Conservation (phyloP, 2,113 vertebrate genomes). For the Nothocercus nigrocapillus region DNA sequence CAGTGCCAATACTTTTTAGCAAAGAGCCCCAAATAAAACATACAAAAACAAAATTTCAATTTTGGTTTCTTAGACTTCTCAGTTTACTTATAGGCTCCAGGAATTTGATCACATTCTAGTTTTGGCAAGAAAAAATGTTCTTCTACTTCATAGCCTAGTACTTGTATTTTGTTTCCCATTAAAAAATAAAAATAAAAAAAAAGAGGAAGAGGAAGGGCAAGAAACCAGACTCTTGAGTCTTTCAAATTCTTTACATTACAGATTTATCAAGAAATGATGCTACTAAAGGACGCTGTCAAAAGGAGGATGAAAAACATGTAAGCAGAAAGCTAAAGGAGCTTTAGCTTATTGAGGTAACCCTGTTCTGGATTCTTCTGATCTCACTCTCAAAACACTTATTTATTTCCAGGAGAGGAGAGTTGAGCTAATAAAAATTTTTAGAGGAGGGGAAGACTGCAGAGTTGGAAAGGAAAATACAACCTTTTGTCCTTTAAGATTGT, state of each 20-base stretch:
- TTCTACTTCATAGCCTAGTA: neutral
- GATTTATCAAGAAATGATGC: neutral
- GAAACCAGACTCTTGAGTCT: neutral
- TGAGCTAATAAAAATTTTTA: neutral
- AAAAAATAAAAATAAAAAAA: too few relatives aligned
- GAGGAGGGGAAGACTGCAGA: neutral
- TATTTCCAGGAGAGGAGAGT: neutral
- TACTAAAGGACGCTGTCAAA: neutral
- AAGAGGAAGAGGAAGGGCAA: too few relatives aligned
- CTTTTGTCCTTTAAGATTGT: neutral
- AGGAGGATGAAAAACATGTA: neutral
- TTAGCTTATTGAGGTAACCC: neutral
- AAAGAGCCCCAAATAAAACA: neutral
- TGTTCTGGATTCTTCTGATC: neutral
- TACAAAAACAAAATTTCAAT: neutral
- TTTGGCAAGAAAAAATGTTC: neutral
- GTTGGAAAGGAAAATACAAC: neutral
- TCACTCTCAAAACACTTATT: neutral
- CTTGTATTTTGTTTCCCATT: neutral
- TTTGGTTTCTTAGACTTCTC: neutral
- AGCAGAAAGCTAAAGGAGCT: neutral
- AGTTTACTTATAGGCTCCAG: neutral
- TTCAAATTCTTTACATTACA: neutral
- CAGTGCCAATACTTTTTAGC: neutral
- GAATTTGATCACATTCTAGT: neutral